phyloP scores from a whole-genome alignment of 2,888 invertebrate genomes.

The Cinara cedri region DNA sequence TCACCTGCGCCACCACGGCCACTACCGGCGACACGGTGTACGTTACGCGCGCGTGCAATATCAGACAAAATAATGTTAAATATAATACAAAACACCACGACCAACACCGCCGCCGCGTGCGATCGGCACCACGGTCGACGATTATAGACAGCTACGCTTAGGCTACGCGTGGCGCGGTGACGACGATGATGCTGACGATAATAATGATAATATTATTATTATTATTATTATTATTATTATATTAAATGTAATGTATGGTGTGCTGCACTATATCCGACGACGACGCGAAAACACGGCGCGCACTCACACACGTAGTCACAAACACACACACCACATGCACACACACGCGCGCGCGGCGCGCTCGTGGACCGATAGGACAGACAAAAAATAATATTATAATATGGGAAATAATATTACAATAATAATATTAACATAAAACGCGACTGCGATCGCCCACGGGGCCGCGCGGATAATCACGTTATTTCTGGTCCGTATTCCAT shows the following conservation, averaged over 20 bases:
- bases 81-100: neutral
- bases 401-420: conserved; percentile 14
- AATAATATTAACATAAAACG: conserved; percentile 32
- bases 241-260: neutral
- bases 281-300: neutral
- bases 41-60: neutral
- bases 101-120: conserved; percentile 33
- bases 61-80: too few relatives aligned
- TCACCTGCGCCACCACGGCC: conserved; percentile 37
- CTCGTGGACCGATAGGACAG: neutral
- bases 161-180: conserved; percentile 2
- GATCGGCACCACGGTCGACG: conserved; percentile 30
- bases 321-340: neutral
- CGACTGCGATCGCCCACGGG: conserved; percentile 55
- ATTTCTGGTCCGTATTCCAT: conserved; percentile 57
- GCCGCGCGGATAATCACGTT: conserved; percentile 54
- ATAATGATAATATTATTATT: too few relatives aligned
- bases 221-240: too few relatives aligned
- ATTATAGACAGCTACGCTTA: neutral
- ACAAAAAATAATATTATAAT: conserved; percentile 2
- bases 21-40: conserved; percentile 29
- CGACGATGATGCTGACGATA: neutral
- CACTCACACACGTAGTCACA: neutral
- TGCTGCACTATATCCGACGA: conserved; percentile 33
- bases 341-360: neutral